These are phyloP conservation scores for Drosophila pachea DNA, from an alignment of 1,140 invertebrate species.

Conservation along the genomic window DNA sequence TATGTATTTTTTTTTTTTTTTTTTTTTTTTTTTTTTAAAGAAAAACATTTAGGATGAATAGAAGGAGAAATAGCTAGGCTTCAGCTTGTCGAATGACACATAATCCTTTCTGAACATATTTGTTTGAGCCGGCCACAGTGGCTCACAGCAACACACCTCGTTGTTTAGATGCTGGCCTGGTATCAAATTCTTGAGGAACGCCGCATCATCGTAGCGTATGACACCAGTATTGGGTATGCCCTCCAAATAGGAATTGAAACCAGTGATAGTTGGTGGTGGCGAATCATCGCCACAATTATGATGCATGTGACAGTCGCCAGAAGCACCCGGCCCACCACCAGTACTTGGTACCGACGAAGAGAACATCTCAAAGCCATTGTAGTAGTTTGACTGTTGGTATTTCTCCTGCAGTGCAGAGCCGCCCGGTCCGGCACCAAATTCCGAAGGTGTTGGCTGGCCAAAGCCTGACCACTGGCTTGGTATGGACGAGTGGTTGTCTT, in stretches of 20 bases:
- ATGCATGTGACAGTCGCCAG: constrained; percentile 61
- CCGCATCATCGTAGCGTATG: constrained; percentile 78
- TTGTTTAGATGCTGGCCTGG: constrained; percentile 81
- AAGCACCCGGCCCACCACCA: constrained; percentile 18
- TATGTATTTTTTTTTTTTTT: background rate
- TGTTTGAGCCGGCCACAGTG: background rate
- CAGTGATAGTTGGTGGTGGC: constrained; percentile 75
- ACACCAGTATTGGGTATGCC: constrained; percentile 76
- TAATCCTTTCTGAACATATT: constrained; percentile 18
- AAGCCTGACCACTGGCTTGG: constrained; percentile 61
- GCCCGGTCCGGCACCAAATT: constrained; percentile 29
- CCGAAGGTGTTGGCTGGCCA: constrained; percentile 27
- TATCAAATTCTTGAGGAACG: constrained; percentile 80
- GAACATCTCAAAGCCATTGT: constrained; percentile 74
- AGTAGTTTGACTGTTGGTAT: constrained; percentile 76
- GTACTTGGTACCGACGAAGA: constrained; percentile 21
- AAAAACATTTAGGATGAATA: constrained; percentile 39
- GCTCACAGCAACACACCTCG: constrained; percentile 71
- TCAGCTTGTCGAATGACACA: constrained; percentile 13
- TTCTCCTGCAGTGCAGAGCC: constrained; percentile 62
- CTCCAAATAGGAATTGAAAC: constrained; percentile 77
- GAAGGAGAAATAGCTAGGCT: constrained; percentile 34
- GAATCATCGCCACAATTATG: constrained; percentile 76
- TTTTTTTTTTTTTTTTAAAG: background rate
- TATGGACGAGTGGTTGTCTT: constrained; percentile 53